Base-by-base conservation (phyloP, 2,113 vertebrate species). In the Saguinus imperator region DNA sequence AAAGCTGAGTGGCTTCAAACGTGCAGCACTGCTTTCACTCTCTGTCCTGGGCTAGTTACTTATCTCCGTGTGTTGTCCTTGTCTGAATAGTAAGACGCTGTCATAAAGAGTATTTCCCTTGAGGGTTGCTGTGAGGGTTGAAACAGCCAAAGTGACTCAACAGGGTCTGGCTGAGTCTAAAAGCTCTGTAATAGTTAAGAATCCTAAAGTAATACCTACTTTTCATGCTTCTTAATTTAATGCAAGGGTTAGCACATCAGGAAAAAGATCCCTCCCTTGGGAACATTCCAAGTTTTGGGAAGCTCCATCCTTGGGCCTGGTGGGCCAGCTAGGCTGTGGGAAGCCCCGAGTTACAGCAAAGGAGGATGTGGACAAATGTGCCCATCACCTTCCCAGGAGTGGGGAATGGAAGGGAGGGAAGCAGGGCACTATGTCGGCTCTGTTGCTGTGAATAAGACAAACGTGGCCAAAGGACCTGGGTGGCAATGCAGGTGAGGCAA, bases 341-440 rank as follows among this genome's bases (percentile, higher is more conserved):
- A 66, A 66, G 14, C 32, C 32, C 32, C 64, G 8, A 68, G 32
- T 68, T 68, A 68, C 32, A 68, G 64, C 32, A 68, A 14, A 64
- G 32, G 64, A 68, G 12, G 43, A 21, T 13, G 2, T 2, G 10
- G 17, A 52, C 4, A 48, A 35, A 35, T 5, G 58, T 35, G 27
- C 1, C 75, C 11, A 3, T 7, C 8, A 45, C 3, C 4, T 29
- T 7, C 18, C 20, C 40, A 79, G n/a, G 2, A 8, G 27, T 3
- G 10, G 12, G 43, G 8, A 72, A 11, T 72, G 50, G 77, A 27
- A 70, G 17, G 13, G 32, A 50, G 18, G n/a, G 37, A 9, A n/a
- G 17, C n/a, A 29, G 58, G 55, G 14, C 37, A 1, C 0, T 25
- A 14, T 64, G 5, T 11, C 1, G 3, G 27, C 55, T 2, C 6